phyloP scores from a whole-genome alignment of 2,888 invertebrate species.

The Acrobasis repandana region DNA sequence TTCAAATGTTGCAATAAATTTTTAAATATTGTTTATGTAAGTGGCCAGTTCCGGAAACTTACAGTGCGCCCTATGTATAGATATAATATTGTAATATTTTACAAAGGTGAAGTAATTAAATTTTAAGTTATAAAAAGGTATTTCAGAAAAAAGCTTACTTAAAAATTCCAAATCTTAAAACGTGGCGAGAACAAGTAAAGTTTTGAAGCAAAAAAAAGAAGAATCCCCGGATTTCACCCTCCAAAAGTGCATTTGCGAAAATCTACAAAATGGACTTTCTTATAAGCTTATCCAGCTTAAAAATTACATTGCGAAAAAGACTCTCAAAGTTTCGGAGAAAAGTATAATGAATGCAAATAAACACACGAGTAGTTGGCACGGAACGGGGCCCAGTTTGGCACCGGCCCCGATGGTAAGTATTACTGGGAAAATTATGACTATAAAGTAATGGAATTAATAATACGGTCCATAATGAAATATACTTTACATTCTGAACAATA shows the following conservation, averaged over 20 bases:
- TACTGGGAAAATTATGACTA: constrained; percentile 23
- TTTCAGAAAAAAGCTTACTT: no score
- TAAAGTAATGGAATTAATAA: constrained; percentile 20
- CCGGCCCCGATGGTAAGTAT: constrained; percentile 16
- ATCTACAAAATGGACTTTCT: neutral
- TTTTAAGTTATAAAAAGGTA: no score
- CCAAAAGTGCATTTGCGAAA: neutral
- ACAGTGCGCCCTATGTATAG: no score
- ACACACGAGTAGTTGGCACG: constrained; percentile 32
- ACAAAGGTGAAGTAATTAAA: no score
- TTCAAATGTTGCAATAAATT: no score
- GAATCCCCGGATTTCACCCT: neutral
- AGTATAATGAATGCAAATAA: constrained; percentile 35
- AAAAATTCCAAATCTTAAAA: no score
- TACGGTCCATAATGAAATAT: constrained; percentile 39
- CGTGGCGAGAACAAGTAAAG: no score
- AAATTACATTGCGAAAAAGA: constrained; percentile 18
- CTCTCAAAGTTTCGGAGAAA: constrained; percentile 21
- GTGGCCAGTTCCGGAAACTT: no score
- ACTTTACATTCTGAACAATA: constrained; percentile 19
- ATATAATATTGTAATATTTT: no score
- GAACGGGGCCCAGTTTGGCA: constrained; percentile 20
- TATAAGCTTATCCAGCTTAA: constrained; percentile 1
- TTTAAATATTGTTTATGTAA: no score
- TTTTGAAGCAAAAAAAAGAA: neutral